Conservation (phyloP, 2,113 vertebrate species). For the Ursus arctos region DNA sequence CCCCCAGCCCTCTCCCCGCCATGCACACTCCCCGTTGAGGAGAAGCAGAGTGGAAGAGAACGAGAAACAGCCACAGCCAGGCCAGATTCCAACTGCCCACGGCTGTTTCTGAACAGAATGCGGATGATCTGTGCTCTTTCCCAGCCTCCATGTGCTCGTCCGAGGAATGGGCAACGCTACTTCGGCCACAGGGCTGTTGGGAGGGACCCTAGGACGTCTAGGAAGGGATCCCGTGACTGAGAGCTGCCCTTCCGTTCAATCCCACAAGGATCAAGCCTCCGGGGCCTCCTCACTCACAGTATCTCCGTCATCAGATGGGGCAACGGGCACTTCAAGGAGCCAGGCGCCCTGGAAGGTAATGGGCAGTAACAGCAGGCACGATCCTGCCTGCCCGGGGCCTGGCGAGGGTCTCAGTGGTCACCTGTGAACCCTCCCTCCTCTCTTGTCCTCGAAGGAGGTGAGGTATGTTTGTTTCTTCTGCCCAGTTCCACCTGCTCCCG, state of each 20-base stretch:
- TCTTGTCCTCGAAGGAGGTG: background rate
- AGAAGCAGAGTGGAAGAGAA: background rate
- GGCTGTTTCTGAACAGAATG: background rate
- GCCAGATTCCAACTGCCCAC: rapidly evolving
- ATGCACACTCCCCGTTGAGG: background rate
- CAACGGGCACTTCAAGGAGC: background rate
- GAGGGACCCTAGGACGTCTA: background rate
- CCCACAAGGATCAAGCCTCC: background rate
- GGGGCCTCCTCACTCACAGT: background rate
- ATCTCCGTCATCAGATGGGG: background rate
- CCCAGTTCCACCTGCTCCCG: background rate
- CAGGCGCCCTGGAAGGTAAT: background rate
- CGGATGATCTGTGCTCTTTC: background rate
- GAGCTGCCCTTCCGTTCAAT: background rate
- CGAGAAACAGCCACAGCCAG: background rate
- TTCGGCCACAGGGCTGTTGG: background rate
- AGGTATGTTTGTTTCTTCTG: background rate
- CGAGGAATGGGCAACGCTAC: background rate
- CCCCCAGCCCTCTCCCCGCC: background rate
- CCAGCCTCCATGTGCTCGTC: background rate
- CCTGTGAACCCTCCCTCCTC: background rate
- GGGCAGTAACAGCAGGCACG: background rate
- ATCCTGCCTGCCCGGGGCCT: background rate
- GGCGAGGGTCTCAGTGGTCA: background rate
- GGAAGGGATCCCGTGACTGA: background rate